phyloP scores from a whole-genome alignment of 2,797 vertebrate genomes.

The Pempheris klunzingeri region DNA sequence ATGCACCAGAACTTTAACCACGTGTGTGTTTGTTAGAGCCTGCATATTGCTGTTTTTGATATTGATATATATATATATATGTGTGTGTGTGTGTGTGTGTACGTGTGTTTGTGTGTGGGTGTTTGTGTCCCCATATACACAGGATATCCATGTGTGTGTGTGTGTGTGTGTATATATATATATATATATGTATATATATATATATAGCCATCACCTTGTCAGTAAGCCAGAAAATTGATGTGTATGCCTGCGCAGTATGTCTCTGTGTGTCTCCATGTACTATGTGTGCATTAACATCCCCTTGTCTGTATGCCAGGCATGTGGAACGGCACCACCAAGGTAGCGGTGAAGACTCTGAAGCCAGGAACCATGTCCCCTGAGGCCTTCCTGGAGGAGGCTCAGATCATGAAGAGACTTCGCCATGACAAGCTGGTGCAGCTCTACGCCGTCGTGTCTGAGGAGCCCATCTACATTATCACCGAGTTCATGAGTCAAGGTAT shows the following conservation, averaged over 20 bases:
- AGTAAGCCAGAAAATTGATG: conserved; percentile 13
- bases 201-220: conserved; percentile 23
- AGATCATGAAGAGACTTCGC: conserved; percentile 98
- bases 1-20: conserved; percentile 41
- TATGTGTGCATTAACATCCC: conserved; percentile 40
- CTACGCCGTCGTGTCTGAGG: conserved; percentile 96
- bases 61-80: conserved; percentile 19
- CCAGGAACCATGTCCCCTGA: conserved; percentile 97
- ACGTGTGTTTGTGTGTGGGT: no score
- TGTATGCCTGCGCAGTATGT: background rate
- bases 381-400: conserved; percentile 97
- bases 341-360: conserved; percentile 98
- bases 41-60: conserved; percentile 3
- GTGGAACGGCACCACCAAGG: conserved; percentile 97
- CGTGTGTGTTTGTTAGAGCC: background rate
- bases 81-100: conserved; percentile 32
- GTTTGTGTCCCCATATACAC: conserved; percentile 22
- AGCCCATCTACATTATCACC: conserved; percentile 98
- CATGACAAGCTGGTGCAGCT: conserved; percentile 99
- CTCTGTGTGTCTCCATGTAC: conserved; percentile 1
- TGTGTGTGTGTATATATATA: background rate
- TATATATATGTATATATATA: conserved; percentile 9
- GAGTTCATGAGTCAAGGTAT: conserved; percentile 97
- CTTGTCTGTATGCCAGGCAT: conserved; percentile 87
- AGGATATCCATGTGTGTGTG: no score